phyloP scores from a whole-genome alignment of 2,797 vertebrate species.

The Epinephelus malabaricus region DNA sequence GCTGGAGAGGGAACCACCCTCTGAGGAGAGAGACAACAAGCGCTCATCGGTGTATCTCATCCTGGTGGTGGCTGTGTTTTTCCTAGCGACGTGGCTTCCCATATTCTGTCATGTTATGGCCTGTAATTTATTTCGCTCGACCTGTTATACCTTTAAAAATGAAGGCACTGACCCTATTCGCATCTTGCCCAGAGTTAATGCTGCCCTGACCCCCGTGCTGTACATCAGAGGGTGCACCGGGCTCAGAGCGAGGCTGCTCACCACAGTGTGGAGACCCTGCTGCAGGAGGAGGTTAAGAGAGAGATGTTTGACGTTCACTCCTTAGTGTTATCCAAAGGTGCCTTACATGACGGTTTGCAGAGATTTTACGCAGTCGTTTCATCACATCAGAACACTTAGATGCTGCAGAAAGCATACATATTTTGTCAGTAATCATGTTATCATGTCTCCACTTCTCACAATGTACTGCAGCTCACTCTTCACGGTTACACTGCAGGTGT shows the following conservation, averaged over 20 bases:
- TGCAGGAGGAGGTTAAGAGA: constrained; percentile 48
- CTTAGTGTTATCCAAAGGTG: background rate
- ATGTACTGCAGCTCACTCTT: background rate
- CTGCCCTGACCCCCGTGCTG: constrained; percentile 82
- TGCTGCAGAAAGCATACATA: too few species aligned
- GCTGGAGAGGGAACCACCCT: constrained; percentile 74
- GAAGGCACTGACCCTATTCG: constrained; percentile 85
- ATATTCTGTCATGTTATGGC: constrained; percentile 75
- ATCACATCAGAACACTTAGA: background rate
- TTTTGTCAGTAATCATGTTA: background rate
- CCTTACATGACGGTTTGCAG: background rate
- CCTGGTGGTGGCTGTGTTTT: constrained; percentile 81
- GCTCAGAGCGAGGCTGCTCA: constrained; percentile 74
- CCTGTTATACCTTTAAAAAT: constrained; percentile 80
- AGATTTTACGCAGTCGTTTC: background rate
- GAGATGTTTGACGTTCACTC: background rate
- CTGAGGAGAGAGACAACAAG: constrained; percentile 81
- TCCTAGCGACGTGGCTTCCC: constrained; percentile 82
- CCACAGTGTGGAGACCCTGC: constrained; percentile 77
- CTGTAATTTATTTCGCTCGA: constrained; percentile 71
- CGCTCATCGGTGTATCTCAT: constrained; percentile 84
- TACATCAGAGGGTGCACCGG: constrained; percentile 83
- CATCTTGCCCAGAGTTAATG: constrained; percentile 83
- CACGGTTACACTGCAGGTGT: background rate
- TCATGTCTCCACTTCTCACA: background rate